Base-by-base conservation (phyloP, 2,797 vertebrate species). In the Smutsia temminckii region DNA sequence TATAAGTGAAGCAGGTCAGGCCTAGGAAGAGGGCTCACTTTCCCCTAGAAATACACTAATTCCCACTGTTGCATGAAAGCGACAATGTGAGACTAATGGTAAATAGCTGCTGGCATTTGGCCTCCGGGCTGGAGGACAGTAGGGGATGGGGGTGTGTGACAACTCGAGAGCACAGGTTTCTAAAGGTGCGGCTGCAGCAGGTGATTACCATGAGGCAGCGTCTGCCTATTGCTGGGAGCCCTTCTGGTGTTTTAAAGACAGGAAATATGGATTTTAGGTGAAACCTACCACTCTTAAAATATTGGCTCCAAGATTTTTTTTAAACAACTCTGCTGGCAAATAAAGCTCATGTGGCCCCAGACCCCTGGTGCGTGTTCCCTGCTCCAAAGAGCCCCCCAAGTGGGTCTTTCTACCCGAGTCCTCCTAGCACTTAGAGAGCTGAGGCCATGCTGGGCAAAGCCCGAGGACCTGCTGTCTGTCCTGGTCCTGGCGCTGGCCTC, bases 261-360 rank as follows among this genome's bases (percentile, higher is more conserved):
- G 42, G 49, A 77, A 74, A 32, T 81, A 8, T 68, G 57, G 90
- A 12, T 95, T 95, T 94, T 81, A 79, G 59, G 53, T 93, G 63
- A 92, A 89, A 91, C 7, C 16, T 86, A 72, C 13, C 37, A 12
- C 37, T 88, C 80, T 42, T 14, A 75, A 80, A 94, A 46, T 69
- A 10, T 53, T 90, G 71, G 25, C 25, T 83, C 16, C 49, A 37
- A 88, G 27, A 1, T 8, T 1, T 5, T n/a, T 61, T n/a, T 59
- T 74, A 1, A n/a, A 53, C 8, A 86, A 20, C 37, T 69, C 2
- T 89, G 11, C 21, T 42, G 86, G 27, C 25, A 81, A 17, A n/a
- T 77, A 42, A 63, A 83, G 66, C 32, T 55, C 8, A 25, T 49
- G 40, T 49, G 79, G 18, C 75, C 53, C 37, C 46, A 59, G 57